Evolutionary conservation across 1,140 invertebrate species (phyloP), one percentile per base, ranked within the genome.

Genomic region (Brachionus plicatilis): DNA sequence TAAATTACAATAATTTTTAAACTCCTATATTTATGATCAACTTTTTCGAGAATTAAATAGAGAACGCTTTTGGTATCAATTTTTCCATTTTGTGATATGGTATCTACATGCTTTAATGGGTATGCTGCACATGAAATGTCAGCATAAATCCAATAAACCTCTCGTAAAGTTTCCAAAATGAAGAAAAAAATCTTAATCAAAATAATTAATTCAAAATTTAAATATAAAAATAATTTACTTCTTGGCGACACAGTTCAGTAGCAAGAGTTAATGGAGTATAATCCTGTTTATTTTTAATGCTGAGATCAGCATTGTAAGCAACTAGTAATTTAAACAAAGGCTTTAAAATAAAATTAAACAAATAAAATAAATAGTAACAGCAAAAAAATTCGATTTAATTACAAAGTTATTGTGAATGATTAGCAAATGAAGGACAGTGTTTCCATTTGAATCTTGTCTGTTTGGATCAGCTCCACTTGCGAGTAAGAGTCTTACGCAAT

Each of bases 1-100:
- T 82, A 2, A 76, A 43, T 3, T 56, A 9, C 3, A 33, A 33
- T 4, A 33, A 33, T 33, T 33, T 33, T 33, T 33, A 33, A 43
- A 41, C 11, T 0, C 12, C 29, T 66, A 3, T 0, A 85, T 86
- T 79, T 72, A 87, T 80, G 89, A 92, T 17, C 92, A 91, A 95
- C 96, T 72, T 96, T 96, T 92, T 98, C 98, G 4, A 97, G 95
- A n/a, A 99, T 95, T n/a, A 98, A 92, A 91, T 97, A 97, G 4
- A 99, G 90, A 0, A 95, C 96, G 0, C 96, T 98, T 87, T 95
- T 94, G 86, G 95, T 95, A 87, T 95, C 96, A 8, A 99, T 96
- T 66, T 93, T 92, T 24, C 97, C 97, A 5, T 94, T 95, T 86
- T 93, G 92, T 1, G 93, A 93, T 85, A 99, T 98, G 0, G 96